Evolutionary conservation across 2,888 invertebrate genomes (phyloP), one percentile per base, ranked within the genome.

Genomic region (Dryomyza anilis): DNA sequence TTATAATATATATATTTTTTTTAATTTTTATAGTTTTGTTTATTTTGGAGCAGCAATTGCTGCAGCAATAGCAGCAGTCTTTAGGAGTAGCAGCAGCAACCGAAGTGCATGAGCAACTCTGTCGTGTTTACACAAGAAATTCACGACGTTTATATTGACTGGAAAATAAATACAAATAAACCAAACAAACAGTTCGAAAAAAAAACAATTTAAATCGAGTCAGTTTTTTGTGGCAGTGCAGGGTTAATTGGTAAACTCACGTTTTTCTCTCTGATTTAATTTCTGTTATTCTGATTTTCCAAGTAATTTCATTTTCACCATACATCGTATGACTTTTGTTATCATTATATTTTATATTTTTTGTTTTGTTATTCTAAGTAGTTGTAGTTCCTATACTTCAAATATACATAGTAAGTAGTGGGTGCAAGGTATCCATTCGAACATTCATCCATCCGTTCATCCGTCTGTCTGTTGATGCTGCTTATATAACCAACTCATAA

Each of bases 111-210:
- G n/a, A n/a, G n/a, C n/a, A n/a, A n/a, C n/a, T n/a, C 48, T 19
- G 12, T 45, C 45, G 4, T 58, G 52, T 79, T 79, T 79, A 75
- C 74, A 69, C 71, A 74, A 74, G 65, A 76, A 75, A 80, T 80
- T 79, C 76, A 79, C 81, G 73, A 78, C 74, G 74, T 77, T 79
- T 79, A 79, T 79, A 79, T 79, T 78, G 80, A 80, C 79, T 80
- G 78, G 80, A 79, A 79, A 79, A 77, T 80, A 33, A 53, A 53
- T 53, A 53, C 30, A 53, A 53, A 56, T 39, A 46, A 48, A 57
- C 10, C 21, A 56, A 56, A 59, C 14, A 48, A 48, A 59, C 59
- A 46, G 33, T 12, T n/a, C 30, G 19, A 2, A 21, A 59, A 30
- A 27, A 25, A 25, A 57, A 57, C 56, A 57, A 39, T 16, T 55